Evolutionary conservation across 2,888 invertebrate species (phyloP).

Genomic region (Calameuta pallipes): DNA sequence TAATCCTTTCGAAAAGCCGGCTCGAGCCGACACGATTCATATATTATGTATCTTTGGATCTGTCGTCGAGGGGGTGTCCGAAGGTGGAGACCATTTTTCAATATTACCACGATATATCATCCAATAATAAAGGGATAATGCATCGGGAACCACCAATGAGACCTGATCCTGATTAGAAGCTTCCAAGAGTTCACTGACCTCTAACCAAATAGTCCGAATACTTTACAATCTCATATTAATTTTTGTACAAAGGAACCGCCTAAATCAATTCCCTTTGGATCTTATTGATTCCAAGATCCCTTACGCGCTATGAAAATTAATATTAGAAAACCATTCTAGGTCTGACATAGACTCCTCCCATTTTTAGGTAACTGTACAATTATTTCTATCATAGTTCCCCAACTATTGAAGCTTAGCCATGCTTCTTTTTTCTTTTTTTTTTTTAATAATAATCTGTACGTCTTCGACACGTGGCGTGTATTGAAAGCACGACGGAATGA

Average conservation of each 20-base stretch:
- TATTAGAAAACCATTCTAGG: background rate
- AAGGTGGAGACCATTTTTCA: constrained; percentile 45
- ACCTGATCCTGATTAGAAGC: constrained; percentile 43
- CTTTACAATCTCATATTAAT: background rate
- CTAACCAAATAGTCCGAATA: constrained; percentile 14
- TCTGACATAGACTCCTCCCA: background rate
- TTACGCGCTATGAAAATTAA: background rate
- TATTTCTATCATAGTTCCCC: background rate
- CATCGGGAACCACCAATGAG: constrained; percentile 39
- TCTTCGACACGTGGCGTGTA: background rate
- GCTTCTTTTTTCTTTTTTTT: constrained; percentile 16
- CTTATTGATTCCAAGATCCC: constrained; percentile 35
- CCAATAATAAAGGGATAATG: constrained; percentile 46
- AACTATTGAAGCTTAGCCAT: background rate
- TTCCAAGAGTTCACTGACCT: constrained; percentile 40
- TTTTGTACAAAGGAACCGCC: constrained; percentile 39
- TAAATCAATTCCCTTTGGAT: constrained; percentile 38
- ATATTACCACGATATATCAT: constrained; percentile 52
- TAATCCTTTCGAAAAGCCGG: constrained; percentile 38
- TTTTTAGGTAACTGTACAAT: background rate
- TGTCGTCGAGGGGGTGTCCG: constrained; percentile 42
- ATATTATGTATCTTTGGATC: constrained; percentile 46
- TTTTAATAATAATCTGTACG: constrained; percentile 22
- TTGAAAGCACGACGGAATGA: constrained; percentile 3
- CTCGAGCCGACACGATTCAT: constrained; percentile 32